Percentiles rank a stretch among this genome's conserved stretches.
phyloP scores from a whole-genome alignment of 1,140 invertebrate genomes.

The Brevipalpus yothersi region DNA sequence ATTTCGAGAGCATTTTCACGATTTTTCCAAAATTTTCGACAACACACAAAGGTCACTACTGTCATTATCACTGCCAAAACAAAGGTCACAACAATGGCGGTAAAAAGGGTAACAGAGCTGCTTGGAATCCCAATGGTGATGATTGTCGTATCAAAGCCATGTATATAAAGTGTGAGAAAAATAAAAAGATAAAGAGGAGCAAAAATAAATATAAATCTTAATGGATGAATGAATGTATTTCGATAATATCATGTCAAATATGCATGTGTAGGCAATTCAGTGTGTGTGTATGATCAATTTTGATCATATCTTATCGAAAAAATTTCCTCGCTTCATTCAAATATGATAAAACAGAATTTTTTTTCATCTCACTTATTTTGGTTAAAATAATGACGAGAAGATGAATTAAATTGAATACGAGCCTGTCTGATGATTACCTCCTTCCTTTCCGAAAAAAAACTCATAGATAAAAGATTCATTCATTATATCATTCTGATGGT shows the following conservation, averaged over 20 bases:
- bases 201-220: not conserved
- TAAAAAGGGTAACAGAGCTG: not conserved
- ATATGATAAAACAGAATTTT: too few relatives aligned
- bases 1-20: not conserved
- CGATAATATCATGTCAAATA: not conserved
- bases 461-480: too few relatives aligned
- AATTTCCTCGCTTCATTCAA: too few relatives aligned
- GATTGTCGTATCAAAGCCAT: not conserved
- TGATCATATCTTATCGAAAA: too few relatives aligned
- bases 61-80: not conserved
- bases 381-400: not conserved
- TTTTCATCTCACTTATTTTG: too few relatives aligned
- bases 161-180: not conserved
- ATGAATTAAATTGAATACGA: not conserved
- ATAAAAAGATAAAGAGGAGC: not conserved
- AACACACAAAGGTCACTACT: not conserved
- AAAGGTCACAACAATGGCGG: not conserved
- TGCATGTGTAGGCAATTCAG: too few relatives aligned
- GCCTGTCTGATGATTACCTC: not conserved
- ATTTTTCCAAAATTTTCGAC: not conserved
- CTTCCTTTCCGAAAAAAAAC: too few relatives aligned
- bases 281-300: too few relatives aligned
- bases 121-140: not conserved
- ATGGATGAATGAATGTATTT: not conserved
- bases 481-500: too few relatives aligned